Evolutionary conservation across 1,140 invertebrate genomes (phyloP).

Genomic region (Drosophila funebris): DNA sequence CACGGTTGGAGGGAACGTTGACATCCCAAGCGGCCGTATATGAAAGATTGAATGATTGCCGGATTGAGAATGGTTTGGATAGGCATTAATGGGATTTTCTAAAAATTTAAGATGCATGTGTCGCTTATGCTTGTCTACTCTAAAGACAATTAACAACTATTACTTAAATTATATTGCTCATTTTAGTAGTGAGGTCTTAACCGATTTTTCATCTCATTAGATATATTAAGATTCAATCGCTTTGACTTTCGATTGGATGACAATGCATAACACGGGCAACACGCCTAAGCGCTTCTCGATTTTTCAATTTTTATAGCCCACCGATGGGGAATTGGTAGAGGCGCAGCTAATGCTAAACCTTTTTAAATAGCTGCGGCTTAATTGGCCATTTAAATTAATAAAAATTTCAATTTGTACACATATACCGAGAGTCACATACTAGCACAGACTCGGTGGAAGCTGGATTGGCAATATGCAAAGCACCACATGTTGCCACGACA

Average conservation of each 20-base stretch:
- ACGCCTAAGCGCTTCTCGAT: constrained; percentile 1
- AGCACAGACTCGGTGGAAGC: constrained; percentile 9
- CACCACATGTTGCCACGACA: constrained; percentile 64
- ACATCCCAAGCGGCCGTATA: constrained; percentile 14
- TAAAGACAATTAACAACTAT: constrained; percentile 13
- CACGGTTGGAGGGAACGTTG: constrained; percentile 16
- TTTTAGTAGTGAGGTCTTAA: background rate
- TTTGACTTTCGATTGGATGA: constrained; percentile 64
- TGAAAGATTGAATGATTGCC: constrained; percentile 20
- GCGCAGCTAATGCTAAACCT: constrained; percentile 58
- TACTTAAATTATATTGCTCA: background rate
- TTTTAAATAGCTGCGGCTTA: constrained; percentile 66
- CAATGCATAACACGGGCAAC: constrained; percentile 32
- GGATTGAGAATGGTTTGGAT: constrained; percentile 12
- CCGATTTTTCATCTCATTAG: constrained; percentile 7
- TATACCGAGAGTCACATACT: no score
- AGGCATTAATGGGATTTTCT: constrained; percentile 18
- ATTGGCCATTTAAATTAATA: constrained; percentile 79
- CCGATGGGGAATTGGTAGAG: constrained; percentile 36
- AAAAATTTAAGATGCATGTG: background rate
- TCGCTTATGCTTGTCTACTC: background rate
- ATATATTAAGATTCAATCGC: constrained; percentile 12
- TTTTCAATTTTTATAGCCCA: constrained; percentile 38
- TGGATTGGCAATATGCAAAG: constrained; percentile 63
- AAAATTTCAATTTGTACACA: constrained; percentile 72